Percentiles rank a stretch among this genome's conserved stretches.
Conservation (phyloP, 2,797 vertebrate species). For the Bradypodion pumilum region DNA sequence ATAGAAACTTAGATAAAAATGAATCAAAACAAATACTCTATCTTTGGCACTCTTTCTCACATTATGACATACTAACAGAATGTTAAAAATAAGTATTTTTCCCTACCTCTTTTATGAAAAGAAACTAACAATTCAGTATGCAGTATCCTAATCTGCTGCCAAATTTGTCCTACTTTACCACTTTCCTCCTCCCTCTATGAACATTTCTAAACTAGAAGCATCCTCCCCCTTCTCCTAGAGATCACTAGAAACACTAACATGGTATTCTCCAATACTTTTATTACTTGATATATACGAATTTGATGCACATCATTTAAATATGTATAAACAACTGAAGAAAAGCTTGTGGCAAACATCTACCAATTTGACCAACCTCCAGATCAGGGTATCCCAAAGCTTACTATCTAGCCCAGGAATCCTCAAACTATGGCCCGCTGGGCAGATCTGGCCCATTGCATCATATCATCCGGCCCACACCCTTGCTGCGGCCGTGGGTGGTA, state of each 20-base stretch:
- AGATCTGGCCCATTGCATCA: too few species aligned
- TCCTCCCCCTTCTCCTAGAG: not conserved
- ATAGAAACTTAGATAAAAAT: not conserved
- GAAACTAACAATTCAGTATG: slow-evolving; percentile 31
- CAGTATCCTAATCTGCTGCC: slow-evolving; percentile 24
- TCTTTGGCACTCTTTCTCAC: slow-evolving; percentile 54
- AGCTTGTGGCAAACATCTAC: not conserved
- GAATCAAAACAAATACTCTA: slow-evolving; percentile 65
- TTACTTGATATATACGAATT: slow-evolving; percentile 24
- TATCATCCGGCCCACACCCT: too few species aligned
- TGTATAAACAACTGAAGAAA: not conserved
- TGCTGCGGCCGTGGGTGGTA: too few species aligned
- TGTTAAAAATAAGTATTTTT: slow-evolving; percentile 26
- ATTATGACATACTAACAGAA: not conserved
- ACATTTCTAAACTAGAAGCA: not conserved
- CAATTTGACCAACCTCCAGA: not conserved
- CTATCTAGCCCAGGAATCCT: too few species aligned
- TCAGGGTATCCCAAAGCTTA: not conserved
- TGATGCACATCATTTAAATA: not conserved
- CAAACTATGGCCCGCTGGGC: too few species aligned
- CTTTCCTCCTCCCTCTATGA: not conserved
- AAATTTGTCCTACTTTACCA: not conserved
- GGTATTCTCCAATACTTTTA: not conserved
- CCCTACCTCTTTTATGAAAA: slow-evolving; percentile 32
- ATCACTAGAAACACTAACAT: not conserved